phyloP scores from a whole-genome alignment of 2,797 vertebrate species.

The Falco novaeseelandiae region DNA sequence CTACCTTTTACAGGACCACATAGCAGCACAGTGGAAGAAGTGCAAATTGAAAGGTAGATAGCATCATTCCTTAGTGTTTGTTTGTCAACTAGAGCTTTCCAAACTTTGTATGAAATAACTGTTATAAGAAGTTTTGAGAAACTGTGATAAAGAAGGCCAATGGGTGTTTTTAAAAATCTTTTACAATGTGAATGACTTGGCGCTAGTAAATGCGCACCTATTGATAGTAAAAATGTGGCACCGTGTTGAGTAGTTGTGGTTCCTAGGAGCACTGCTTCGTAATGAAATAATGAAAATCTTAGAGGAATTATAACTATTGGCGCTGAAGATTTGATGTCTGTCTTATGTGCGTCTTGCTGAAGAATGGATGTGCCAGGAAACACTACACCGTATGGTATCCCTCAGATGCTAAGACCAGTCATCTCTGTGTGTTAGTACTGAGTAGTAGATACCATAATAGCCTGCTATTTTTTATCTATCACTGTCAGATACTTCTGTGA shows the following conservation, averaged over 20 bases:
- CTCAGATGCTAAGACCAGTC: neutral
- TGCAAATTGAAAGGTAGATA: neutral
- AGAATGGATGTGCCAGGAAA: constrained; percentile 31
- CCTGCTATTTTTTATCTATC: constrained; percentile 41
- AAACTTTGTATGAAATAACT: neutral
- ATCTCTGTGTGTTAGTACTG: neutral
- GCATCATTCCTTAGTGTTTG: neutral
- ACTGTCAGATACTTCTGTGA: constrained; percentile 22
- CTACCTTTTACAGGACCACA: neutral
- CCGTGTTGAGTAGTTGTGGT: accelerated
- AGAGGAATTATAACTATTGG: neutral
- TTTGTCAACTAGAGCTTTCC: neutral
- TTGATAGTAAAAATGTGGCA: neutral
- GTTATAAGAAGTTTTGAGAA: neutral
- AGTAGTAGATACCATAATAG: neutral
- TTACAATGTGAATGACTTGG: accelerated
- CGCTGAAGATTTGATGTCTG: neutral
- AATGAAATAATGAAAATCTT: neutral
- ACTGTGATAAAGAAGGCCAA: neutral
- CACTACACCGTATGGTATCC: neutral
- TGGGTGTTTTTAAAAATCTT: neutral
- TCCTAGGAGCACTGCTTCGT: neutral
- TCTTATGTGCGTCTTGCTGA: neutral
- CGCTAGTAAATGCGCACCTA: neutral
- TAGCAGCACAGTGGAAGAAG: neutral